Evolutionary conservation across 2,797 vertebrate genomes (phyloP), one percentile per base, ranked within the genome.

Genomic region (Thripadectes ignobilis): DNA sequence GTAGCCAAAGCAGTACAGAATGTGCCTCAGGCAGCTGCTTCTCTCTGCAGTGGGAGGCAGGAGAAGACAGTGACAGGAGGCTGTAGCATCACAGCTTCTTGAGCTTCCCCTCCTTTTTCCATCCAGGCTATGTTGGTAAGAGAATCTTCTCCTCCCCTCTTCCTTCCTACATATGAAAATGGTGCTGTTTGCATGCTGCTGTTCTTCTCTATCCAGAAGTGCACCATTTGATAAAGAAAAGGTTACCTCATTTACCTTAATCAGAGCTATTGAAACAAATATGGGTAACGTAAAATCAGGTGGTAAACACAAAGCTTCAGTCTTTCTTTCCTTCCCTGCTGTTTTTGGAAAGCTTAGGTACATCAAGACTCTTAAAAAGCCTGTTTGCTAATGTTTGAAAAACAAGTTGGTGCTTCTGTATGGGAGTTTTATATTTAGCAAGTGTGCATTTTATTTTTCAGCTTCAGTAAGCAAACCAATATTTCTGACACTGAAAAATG

Each of bases 401-500:
- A 82, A 4, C 30, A 65, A 84, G 27, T n/a, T 76, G 39, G 27
- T 66, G n/a, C 51, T 82, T 34, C 27, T 43, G 23, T 51, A 61
- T 15, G 83, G 32, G 88, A 93, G 85, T 74, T 92, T 17, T 79
- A 72, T 65, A 55, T 80, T 95, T 95, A 96, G 36, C 45, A 75
- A 89, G 78, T 92, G 36, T 95, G 96, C 66, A 81, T 95, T 93
- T 89, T 91, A 61, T 66, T 95, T 97, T 97, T 96, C 92, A 95
- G 92, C 94, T 92, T 93, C 83, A 92, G 76, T 95, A 97, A 97
- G 93, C 88, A 96, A 97, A 96, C 43, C 90, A 93, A 94, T 96
- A 96, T 89, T 95, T 97, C 59, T 97, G 97, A 97, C 96, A 95
- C 6, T 87, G 89, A 94, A 97, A 98, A 97, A 95, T 95, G 92